Evolutionary conservation across 2,113 vertebrate species (phyloP).

Genomic region (Plectropomus leopardus): DNA sequence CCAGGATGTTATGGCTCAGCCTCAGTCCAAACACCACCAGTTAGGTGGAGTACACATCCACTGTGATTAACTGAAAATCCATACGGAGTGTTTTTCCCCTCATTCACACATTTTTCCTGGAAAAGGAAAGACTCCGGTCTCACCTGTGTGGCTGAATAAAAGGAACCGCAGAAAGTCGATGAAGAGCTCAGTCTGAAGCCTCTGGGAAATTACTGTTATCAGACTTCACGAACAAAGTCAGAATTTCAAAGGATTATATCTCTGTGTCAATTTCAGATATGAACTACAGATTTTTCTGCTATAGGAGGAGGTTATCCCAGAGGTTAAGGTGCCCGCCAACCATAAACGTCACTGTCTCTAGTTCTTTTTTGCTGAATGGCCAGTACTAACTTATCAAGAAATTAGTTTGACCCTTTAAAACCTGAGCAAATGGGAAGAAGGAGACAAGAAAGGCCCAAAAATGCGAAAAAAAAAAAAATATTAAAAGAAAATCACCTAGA

Average conservation of each 20-base stretch:
- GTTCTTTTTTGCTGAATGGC: neutral
- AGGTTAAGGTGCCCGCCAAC: neutral
- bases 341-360: neutral
- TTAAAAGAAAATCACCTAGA: no score
- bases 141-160: neutral
- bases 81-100: neutral
- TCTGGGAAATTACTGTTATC: neutral
- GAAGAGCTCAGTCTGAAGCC: neutral
- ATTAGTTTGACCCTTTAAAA: neutral
- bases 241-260: neutral
- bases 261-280: neutral
- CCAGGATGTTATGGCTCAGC: neutral
- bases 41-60: neutral
- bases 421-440: no score
- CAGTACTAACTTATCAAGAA: neutral
- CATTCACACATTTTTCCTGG: neutral
- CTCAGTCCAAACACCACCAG: neutral
- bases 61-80: neutral
- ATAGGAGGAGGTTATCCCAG: neutral
- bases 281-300: neutral
- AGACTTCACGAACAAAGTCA: neutral
- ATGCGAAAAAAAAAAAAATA: no score
- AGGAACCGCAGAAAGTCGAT: neutral
- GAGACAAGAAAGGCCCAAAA: no score
- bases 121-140: neutral